Base-by-base conservation (phyloP, 2,113 vertebrate genomes). In the Vidua macroura region DNA sequence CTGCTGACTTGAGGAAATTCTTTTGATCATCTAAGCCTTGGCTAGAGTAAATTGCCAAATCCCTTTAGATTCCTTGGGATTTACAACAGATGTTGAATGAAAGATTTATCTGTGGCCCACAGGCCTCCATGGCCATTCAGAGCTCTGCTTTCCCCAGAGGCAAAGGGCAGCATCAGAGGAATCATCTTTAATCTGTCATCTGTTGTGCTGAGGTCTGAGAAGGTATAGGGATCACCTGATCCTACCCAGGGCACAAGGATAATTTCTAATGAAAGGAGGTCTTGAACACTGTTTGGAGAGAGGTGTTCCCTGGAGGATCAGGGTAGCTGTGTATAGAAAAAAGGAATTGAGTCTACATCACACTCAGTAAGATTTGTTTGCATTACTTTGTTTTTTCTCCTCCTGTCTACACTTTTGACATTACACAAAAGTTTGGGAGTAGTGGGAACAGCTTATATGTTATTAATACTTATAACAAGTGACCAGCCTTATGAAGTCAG, bases 11-110 rank as follows among this genome's bases (percentile, higher is more conserved):
- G 46, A 95, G 94, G 92, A 93, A 90, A 96, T 63, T 82, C 85
- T 85, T 96, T 94, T 92, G 85, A 97, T 96, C 94, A 58, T 91
- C 84, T 91, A 86, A 96, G 92, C 83, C 91, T 92, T 83, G 73
- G 67, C 88, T 93, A 76, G 83, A 91, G 83, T 90, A 95, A 96
- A 93, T 93, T 88, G 46, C 77, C 41, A 89, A 95, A 97, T 91
- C 95, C 86, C 88, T 48, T 92, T 82, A 62, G 90, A 95, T 88
- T 80, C 39, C 22, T 35, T 37, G 83, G 92, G 90, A 88, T 96
- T 96, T 95, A 94, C 85, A 95, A 37, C 66, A 81, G 60, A 88
- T 63, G 81, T 80, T 77, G 79, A 68, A 81, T 35, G 52, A 85
- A 75, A 70, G 43, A 59, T 76, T 92, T 74, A n/a, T 90, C 63